These are phyloP conservation scores for Mungos mungo DNA, from an alignment of 2,113 vertebrate species.

Conservation along the genomic window DNA sequence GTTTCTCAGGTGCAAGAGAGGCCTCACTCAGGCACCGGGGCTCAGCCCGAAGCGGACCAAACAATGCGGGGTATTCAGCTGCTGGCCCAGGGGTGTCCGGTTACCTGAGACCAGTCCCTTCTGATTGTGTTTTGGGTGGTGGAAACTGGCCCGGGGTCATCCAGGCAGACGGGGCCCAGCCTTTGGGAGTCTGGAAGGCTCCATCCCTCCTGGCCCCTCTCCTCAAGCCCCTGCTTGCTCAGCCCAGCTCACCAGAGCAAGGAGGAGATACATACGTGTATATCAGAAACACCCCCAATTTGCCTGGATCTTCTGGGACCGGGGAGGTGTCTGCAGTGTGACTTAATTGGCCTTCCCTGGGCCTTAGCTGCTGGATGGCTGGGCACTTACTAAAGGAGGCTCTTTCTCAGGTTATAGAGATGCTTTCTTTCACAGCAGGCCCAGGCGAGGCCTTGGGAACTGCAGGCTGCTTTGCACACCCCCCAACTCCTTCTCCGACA, in stretches of 20 bases:
- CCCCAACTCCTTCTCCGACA: background rate
- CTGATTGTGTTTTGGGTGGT: background rate
- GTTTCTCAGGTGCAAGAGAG: background rate
- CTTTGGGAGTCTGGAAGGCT: background rate
- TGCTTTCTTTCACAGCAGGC: background rate
- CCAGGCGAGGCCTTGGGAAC: background rate
- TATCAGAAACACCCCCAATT: background rate
- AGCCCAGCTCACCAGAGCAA: background rate
- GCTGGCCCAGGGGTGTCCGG: constrained; percentile 14
- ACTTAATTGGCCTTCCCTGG: background rate
- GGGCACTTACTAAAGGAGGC: background rate
- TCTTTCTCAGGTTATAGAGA: background rate
- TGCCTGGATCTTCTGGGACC: background rate
- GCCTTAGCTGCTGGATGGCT: background rate
- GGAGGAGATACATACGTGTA: background rate
- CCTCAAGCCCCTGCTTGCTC: background rate
- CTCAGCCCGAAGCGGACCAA: constrained; percentile 25
- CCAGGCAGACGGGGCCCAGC: background rate
- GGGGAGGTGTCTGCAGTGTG: background rate
- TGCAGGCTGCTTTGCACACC: too few relatives aligned
- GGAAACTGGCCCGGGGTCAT: background rate
- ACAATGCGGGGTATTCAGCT: constrained; percentile 38
- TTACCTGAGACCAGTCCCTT: constrained; percentile 22
- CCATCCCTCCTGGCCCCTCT: background rate
- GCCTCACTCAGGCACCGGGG: constrained; percentile 21